Conservation (phyloP, 2,888 invertebrate species). For the Agrilus cyanescens region DNA sequence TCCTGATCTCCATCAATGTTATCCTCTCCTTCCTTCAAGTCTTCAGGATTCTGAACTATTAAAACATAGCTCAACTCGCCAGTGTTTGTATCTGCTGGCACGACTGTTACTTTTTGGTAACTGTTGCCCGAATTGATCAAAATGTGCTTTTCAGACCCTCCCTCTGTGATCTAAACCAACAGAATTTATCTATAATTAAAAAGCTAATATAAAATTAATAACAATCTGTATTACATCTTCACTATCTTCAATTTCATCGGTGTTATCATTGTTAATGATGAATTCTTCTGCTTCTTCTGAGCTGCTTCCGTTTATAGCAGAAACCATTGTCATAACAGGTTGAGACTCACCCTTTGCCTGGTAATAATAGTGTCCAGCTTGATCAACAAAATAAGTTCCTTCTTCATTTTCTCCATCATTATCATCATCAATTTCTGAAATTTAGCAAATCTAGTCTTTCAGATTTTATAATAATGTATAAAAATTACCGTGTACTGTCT, state of each 20-base stretch:
- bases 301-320: conserved; percentile 34
- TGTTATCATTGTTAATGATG: conserved; percentile 38
- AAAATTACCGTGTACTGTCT: conserved; percentile 35
- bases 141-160: conserved; percentile 33
- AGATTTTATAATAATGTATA: neutral
- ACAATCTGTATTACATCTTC: conserved; percentile 18
- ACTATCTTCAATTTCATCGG: conserved; percentile 31
- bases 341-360: conserved; percentile 56
- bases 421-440: conserved; percentile 23
- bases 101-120: conserved; percentile 73
- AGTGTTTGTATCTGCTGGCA: conserved; percentile 63
- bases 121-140: conserved; percentile 47
- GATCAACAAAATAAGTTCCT: conserved; percentile 71
- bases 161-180: conserved; percentile 3
- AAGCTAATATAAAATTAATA: too few species aligned
- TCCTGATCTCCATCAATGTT: conserved; percentile 40
- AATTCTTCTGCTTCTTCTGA: conserved; percentile 39
- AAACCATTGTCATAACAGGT: conserved; percentile 51
- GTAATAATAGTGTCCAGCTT: conserved; percentile 72
- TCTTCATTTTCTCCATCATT: conserved; percentile 42
- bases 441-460: neutral
- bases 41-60: conserved; percentile 58
- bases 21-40: conserved; percentile 38
- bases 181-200: neutral
- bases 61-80: conserved; percentile 82